Base-by-base conservation (phyloP, 2,113 vertebrate species). In the Heterotilapia buettikoferi region DNA sequence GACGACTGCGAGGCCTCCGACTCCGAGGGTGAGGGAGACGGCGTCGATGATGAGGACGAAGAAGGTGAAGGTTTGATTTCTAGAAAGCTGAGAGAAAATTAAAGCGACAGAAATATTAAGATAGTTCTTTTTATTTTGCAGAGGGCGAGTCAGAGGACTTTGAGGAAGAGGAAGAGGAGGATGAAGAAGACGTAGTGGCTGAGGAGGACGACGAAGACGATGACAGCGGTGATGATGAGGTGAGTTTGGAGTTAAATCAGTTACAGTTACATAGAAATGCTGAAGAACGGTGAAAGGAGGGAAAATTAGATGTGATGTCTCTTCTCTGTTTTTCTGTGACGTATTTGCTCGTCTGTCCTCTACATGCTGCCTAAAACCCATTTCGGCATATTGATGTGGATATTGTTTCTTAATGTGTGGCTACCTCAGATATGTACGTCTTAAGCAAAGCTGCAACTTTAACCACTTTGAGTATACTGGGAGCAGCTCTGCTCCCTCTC, bases 1-100 rank as follows among this genome's bases (percentile, higher is more conserved):
- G 93, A 97, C 1, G 96, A 97, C 71, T 94, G 96, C 83, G 97
- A 98, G 56, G 97, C 97, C 6, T 97, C 96, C 1, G 97, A 97
- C 90, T 98, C 97, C 0, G 97, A 97, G 80, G 96, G 97, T 4
- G 97, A 97, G 86, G 96, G 92, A 2, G 97, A 98, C 82, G 96
- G 97, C 0, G 93, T 97, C 1, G 97, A 97, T 0, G 97, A 97
- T 0, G 97, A 97, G 16, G 97, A 97, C 1, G 97, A 97, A 3
- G 97, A 97, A 94, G 97, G 97, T 97, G 83, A 85, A 92, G 9
- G 10, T 33, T 52, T n/a, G 26, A n/a, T 78, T 78, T 50, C 26
- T 52, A 11, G 9, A 31, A 0, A 18, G 45, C 73, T 52, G 26
- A 13, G 18, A 52, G 73, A n/a, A 78, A 52, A 31, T 33, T 12